Base-by-base conservation (phyloP, 2,797 vertebrate species). In the Poecile montanus region DNA sequence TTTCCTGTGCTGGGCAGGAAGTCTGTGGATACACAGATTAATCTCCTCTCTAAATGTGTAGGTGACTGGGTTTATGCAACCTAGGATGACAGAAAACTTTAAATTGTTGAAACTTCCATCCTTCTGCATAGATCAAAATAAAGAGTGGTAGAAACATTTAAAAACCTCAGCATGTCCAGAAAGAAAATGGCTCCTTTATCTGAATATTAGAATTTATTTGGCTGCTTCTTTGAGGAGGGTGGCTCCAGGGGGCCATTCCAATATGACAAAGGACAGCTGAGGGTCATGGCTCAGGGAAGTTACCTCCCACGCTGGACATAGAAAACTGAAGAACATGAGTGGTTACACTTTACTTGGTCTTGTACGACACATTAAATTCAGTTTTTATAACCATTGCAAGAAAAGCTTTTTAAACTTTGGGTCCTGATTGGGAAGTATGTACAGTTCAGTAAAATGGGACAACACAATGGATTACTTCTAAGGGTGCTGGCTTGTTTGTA, bases 301-400 rank as follows among this genome's bases (percentile, higher is more conserved):
- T 57, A 5, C 9, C 17, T 83, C 26, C 72, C 44, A 74, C 27
- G 16, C 40, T 65, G 32, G 71, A 34, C 36, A 51, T 0, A 44
- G 27, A 58, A 85, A 65, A 45, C 29, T 65, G 50, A 68, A 45
- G 60, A 68, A 36, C 10, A 0, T 15, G 57, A 76, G 21, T 70
- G 16, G 9, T 51, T 78, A 38, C 3, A 21, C 20, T 16, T 48
- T 45, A 16, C 19, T 92, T 85, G 30, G 45, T 63, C 38, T 62
- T 4, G 0, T 54, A 20, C 48, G 20, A 21, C 27, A 26, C 8
- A 14, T n/a, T 13, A 36, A 81, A 62, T 53, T 22, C 0, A 15
- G 27, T 81, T 11, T 74, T 70, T 56, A 17, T 71, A 63, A n/a
- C 57, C 19, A 54, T n/a, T 58, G 6, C 16, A 74, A 60, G 29